These are phyloP conservation scores for Neodon shergylaensis DNA, from an alignment of 2,113 vertebrate genomes.

Conservation along the genomic window DNA sequence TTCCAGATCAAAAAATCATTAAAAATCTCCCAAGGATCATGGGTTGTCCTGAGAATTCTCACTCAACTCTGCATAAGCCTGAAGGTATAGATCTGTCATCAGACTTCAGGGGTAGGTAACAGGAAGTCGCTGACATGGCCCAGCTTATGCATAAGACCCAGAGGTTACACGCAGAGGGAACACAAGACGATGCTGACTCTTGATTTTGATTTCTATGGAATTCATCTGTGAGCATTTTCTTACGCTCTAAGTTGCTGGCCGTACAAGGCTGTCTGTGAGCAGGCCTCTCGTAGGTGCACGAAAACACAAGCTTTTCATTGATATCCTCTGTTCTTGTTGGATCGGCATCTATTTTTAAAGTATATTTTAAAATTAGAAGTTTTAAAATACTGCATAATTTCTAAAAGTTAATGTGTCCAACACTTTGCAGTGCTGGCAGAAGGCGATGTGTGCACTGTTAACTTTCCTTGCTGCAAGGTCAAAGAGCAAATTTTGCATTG, in stretches of 20 bases:
- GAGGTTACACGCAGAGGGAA: background rate
- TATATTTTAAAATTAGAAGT: slow-evolving; percentile 68
- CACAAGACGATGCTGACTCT: background rate
- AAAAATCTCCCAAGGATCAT: slow-evolving; percentile 3
- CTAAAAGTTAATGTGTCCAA: slow-evolving; percentile 55
- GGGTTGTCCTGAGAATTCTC: slow-evolving; percentile 25
- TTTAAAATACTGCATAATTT: slow-evolving; percentile 61
- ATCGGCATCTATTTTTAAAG: slow-evolving; percentile 65
- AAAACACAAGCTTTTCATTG: slow-evolving; percentile 52
- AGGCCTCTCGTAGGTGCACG: slow-evolving; percentile 1
- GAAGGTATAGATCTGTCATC: background rate
- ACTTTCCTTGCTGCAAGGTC: slow-evolving; percentile 69
- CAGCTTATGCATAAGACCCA: background rate
- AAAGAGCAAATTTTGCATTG: slow-evolving; percentile 69
- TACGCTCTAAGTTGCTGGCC: background rate
- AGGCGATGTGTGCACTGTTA: background rate
- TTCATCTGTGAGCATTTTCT: slow-evolving; percentile 36
- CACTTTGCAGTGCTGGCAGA: slow-evolving; percentile 58
- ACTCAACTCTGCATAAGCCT: background rate
- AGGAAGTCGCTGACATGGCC: background rate
- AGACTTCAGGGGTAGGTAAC: background rate
- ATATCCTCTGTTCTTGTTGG: slow-evolving; percentile 59
- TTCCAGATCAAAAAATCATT: slow-evolving; percentile 56
- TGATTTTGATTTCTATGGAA: slow-evolving; percentile 52
- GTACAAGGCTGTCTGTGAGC: background rate